These are phyloP conservation scores for Agapostemon virescens DNA, from an alignment of 2,888 invertebrate species.

Conservation along the genomic window DNA sequence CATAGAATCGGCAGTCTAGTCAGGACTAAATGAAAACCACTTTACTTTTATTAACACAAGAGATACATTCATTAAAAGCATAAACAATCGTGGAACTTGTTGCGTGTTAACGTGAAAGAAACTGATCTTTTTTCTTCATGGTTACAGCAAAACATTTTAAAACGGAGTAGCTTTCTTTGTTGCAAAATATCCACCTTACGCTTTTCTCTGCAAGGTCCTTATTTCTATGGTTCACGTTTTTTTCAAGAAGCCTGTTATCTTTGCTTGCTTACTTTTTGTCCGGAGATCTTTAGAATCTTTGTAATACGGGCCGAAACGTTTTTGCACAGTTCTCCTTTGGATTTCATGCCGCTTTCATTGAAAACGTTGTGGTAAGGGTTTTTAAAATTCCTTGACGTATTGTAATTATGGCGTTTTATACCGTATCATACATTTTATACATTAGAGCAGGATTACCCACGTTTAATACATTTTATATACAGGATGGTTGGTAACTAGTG, in stretches of 20 bases:
- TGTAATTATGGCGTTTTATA: not conserved
- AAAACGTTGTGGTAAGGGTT: not conserved
- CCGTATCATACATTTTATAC: no score
- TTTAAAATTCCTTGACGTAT: not conserved
- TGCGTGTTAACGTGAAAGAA: not conserved
- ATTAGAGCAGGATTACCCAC: no score
- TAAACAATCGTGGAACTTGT: not conserved
- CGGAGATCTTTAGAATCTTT: constrained; percentile 2
- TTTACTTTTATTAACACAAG: no score
- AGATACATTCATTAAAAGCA: no score
- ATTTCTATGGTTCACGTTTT: not conserved
- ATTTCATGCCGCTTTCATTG: not conserved
- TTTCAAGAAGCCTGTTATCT: not conserved
- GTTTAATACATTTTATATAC: not conserved
- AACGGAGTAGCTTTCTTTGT: not conserved
- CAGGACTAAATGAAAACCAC: no score
- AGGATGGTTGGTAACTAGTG: no score
- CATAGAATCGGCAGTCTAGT: no score
- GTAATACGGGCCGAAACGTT: not conserved
- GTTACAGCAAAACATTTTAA: not conserved
- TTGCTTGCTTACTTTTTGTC: not conserved
- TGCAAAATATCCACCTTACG: not conserved
- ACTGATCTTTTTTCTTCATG: not conserved
- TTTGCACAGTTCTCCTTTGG: not conserved
- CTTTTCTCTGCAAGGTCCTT: not conserved